A percentile compares a stretch with the other conserved stretches of the same genome.
Conservation (phyloP, 2,797 vertebrate genomes). For the Sylvia borin region DNA sequence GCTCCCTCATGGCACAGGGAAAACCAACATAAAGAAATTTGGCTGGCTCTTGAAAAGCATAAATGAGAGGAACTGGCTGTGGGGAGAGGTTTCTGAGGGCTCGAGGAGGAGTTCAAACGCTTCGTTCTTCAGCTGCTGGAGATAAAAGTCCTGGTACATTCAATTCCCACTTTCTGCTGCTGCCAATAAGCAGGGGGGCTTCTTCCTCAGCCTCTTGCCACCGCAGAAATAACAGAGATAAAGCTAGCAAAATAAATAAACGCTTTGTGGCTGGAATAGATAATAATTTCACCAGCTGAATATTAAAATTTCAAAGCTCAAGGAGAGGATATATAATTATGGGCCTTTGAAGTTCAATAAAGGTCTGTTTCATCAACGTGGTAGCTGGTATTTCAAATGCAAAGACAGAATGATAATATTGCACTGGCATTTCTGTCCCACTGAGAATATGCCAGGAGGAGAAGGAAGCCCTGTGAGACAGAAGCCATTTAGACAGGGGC, state of each 20-base stretch:
- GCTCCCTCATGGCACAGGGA: slow-evolving; percentile 18
- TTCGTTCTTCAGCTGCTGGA: slow-evolving; percentile 62
- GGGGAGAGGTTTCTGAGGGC: slow-evolving; percentile 34
- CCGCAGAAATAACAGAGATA: slow-evolving; percentile 76
- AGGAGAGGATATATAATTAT: slow-evolving; percentile 66
- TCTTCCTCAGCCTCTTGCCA: slow-evolving; percentile 67
- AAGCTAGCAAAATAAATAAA: slow-evolving; percentile 78
- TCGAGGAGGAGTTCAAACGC: slow-evolving; percentile 54
- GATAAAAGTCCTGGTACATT: slow-evolving; percentile 73
- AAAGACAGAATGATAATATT: slow-evolving; percentile 67
- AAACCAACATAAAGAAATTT: slow-evolving; percentile 40
- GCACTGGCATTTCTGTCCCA: slow-evolving; percentile 59
- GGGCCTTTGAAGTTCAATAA: slow-evolving; percentile 78
- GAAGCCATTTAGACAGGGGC: neutral
- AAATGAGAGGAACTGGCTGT: slow-evolving; percentile 59
- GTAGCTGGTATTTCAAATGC: slow-evolving; percentile 64
- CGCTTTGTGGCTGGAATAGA: slow-evolving; percentile 71
- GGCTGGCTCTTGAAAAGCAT: slow-evolving; percentile 62
- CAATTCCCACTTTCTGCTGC: slow-evolving; percentile 66
- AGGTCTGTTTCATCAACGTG: slow-evolving; percentile 62
- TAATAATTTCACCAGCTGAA: slow-evolving; percentile 75
- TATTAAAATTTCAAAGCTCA: slow-evolving; percentile 80
- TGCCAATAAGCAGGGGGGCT: slow-evolving; percentile 66
- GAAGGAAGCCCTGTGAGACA: slow-evolving; percentile 64
- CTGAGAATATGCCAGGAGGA: slow-evolving; percentile 54